These are phyloP conservation scores for Laticauda colubrina DNA, from an alignment of 2,113 vertebrate genomes.

Conservation along the genomic window DNA sequence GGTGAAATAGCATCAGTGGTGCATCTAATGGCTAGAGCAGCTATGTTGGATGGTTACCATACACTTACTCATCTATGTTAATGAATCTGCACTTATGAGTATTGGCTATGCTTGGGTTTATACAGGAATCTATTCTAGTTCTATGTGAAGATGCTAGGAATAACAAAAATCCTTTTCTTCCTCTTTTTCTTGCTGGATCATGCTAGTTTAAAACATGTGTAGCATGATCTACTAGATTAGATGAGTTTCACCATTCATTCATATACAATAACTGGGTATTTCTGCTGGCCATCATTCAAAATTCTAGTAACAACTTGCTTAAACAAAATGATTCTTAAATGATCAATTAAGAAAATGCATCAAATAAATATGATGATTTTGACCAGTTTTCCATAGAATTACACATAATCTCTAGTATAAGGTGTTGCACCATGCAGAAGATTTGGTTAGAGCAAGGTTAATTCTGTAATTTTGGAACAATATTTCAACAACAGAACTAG, in stretches of 20 bases:
- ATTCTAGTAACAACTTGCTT: not conserved
- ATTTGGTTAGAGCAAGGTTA: not conserved
- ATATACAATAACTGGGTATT: not conserved
- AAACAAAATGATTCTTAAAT: not conserved
- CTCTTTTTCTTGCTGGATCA: not conserved
- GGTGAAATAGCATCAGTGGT: not conserved
- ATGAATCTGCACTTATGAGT: not conserved
- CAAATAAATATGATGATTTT: not conserved
- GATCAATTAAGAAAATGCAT: not conserved
- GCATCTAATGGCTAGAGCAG: not conserved
- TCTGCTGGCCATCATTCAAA: not conserved
- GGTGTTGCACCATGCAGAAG: not conserved
- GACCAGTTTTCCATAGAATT: not conserved
- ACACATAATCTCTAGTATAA: not conserved
- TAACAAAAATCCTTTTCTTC: not conserved
- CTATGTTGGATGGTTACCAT: not conserved
- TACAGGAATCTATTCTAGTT: not conserved
- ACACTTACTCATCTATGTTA: not conserved
- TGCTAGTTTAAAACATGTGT: not conserved
- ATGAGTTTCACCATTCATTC: not conserved
- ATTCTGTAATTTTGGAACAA: not conserved
- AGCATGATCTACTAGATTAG: not conserved
- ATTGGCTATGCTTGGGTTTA: not conserved
- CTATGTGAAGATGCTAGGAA: not conserved
- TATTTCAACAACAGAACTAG: not conserved